These are phyloP conservation scores for Dysmachus trigonus DNA, from an alignment of 2,888 invertebrate genomes.

Conservation along the genomic window DNA sequence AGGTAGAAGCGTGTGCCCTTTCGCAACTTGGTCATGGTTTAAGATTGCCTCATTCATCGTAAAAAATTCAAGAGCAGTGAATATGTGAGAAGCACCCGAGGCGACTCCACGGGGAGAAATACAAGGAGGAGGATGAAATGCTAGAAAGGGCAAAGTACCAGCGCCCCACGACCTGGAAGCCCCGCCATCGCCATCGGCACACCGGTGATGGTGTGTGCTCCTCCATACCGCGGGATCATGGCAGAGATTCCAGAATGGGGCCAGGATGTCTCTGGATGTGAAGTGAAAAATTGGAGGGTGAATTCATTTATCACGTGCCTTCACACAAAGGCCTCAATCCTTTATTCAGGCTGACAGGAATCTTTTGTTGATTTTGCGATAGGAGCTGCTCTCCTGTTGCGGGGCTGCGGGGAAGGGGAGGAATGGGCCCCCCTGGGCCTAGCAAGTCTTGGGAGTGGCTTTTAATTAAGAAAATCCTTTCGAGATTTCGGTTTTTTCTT, in stretches of 20 bases:
- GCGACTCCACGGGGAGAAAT: not conserved
- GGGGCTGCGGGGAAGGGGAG: not conserved
- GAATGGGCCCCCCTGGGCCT: not conserved
- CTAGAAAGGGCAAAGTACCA: not conserved
- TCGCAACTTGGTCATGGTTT: constrained; percentile 1
- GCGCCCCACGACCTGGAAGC: not conserved
- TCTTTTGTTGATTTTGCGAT: constrained; percentile 27
- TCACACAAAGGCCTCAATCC: constrained; percentile 13
- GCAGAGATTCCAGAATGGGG: not conserved
- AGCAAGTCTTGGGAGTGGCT: not conserved
- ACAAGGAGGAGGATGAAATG: not conserved
- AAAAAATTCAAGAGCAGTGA: constrained; percentile 18
- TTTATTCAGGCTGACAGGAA: constrained; percentile 17
- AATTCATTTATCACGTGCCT: constrained; percentile 30
- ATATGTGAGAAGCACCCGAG: not conserved
- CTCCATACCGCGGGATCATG: not conserved
- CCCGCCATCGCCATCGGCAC: not conserved
- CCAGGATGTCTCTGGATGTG: constrained; percentile 1
- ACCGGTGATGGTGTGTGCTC: too few relatives aligned
- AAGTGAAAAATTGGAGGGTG: constrained; percentile 24
- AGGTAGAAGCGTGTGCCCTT: constrained; percentile 8
- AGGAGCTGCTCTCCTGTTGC: not conserved
- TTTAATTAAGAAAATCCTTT: not conserved
- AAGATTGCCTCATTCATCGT: constrained; percentile 27
- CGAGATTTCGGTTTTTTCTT: too few relatives aligned